A percentile compares a stretch with the other conserved stretches of the same genome.
These are phyloP conservation scores for Cathartes aura DNA, from an alignment of 2,113 vertebrate genomes.

Conservation along the genomic window DNA sequence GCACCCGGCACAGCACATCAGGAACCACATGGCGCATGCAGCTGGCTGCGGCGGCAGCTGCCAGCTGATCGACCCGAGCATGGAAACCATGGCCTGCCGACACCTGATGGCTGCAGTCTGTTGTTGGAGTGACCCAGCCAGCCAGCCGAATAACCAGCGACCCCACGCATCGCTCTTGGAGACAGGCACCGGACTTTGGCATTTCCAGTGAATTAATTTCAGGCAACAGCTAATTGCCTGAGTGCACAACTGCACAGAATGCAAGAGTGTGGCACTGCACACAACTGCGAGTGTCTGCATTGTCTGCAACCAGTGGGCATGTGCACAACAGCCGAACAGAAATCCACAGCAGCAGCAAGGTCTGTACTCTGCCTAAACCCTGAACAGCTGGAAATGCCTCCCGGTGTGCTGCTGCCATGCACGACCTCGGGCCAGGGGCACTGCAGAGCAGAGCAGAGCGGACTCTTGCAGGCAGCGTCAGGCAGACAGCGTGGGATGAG, in stretches of 20 bases:
- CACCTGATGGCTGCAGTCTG: fast-evolving
- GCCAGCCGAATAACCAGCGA: not conserved
- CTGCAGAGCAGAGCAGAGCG: not conserved
- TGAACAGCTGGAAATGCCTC: not conserved
- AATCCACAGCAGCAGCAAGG: not conserved
- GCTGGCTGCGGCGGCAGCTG: fast-evolving
- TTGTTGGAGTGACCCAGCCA: not conserved
- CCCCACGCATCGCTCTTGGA: not conserved
- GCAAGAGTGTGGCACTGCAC: not conserved
- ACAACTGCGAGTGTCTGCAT: not conserved
- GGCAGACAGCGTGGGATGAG: not conserved
- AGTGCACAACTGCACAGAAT: not conserved
- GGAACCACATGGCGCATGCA: fast-evolving
- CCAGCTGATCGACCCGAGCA: fast-evolving
- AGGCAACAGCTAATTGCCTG: not conserved
- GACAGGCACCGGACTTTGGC: no score
- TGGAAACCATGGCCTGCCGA: fast-evolving
- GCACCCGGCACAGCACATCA: not conserved
- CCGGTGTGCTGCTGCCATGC: fast-evolving
- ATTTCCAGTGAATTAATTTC: not conserved
- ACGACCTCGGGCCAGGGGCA: not conserved
- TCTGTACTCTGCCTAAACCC: not conserved
- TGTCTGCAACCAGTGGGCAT: fast-evolving
- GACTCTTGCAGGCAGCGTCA: not conserved
- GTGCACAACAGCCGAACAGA: fast-evolving